These are phyloP conservation scores for Euspilapteryx auroguttella DNA, from an alignment of 2,888 invertebrate species.

Conservation along the genomic window DNA sequence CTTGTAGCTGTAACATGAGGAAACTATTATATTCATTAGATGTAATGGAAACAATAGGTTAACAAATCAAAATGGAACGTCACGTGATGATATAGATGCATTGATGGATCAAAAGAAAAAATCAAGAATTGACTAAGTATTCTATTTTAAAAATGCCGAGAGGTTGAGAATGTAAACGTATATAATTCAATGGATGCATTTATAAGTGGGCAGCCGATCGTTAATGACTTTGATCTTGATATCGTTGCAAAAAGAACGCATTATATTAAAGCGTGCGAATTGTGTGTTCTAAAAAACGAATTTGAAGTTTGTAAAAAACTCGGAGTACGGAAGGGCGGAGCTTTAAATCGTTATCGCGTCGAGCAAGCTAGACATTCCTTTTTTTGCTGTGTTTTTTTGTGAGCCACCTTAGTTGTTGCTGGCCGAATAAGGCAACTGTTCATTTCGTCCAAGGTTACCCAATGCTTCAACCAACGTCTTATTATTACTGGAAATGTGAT, in stretches of 20 bases:
- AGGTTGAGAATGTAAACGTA: too few species aligned
- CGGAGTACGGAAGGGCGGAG: not conserved
- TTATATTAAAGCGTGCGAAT: not conserved
- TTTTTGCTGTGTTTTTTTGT: constrained; percentile 44
- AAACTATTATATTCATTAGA: constrained; percentile 31
- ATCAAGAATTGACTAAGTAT: not conserved
- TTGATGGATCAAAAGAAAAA: not conserved
- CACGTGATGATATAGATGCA: constrained; percentile 14
- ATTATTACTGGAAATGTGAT: constrained; percentile 24
- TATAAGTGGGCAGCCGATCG: too few species aligned
- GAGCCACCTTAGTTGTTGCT: constrained; percentile 21
- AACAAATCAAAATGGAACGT: constrained; percentile 25
- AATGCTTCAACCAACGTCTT: not conserved
- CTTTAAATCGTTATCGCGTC: not conserved
- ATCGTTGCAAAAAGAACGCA: not conserved
- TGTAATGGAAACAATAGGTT: constrained; percentile 26
- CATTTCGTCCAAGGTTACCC: constrained; percentile 40
- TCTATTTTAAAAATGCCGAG: too few species aligned
- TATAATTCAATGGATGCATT: too few species aligned
- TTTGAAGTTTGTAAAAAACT: too few species aligned
- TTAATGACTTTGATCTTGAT: not conserved
- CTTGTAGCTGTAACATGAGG: constrained; percentile 13
- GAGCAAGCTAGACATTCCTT: constrained; percentile 8
- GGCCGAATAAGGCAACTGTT: constrained; percentile 30
- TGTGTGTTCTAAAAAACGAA: not conserved